Base-by-base conservation (phyloP, 2,888 invertebrate genomes). In the Xestobium rufovillosum region DNA sequence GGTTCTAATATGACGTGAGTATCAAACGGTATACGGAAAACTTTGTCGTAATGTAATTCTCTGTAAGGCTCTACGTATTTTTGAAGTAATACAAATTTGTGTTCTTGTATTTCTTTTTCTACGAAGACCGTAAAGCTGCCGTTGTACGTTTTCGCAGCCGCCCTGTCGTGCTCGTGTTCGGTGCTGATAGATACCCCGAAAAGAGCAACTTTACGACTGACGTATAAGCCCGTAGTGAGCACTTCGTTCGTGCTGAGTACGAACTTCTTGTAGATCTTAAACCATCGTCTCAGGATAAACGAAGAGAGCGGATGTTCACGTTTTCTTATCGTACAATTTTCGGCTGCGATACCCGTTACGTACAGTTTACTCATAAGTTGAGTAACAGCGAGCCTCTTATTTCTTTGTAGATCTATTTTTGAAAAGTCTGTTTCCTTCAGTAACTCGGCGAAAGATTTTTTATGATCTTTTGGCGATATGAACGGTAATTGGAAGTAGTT, bases 401-500 rank as follows among this genome's bases (percentile, higher is more conserved):
- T n/a, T n/a, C n/a, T n/a, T n/a, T n/a, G n/a, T n/a, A n/a, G n/a
- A n/a, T n/a, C n/a, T n/a, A n/a, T n/a, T n/a, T n/a, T n/a, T n/a
- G n/a, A n/a, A n/a, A n/a, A n/a, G n/a, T n/a, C n/a, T n/a, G n/a
- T n/a, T n/a, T n/a, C n/a, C n/a, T n/a, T n/a, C n/a, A n/a, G n/a
- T n/a, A n/a, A n/a, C n/a, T n/a, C n/a, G n/a, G n/a, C n/a, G n/a
- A n/a, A n/a, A n/a, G n/a, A n/a, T n/a, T n/a, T n/a, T n/a, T n/a
- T n/a, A n/a, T n/a, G n/a, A n/a, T n/a, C n/a, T n/a, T n/a, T n/a
- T n/a, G n/a, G n/a, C n/a, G n/a, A n/a, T n/a, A n/a, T n/a, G n/a
- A n/a, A n/a, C n/a, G n/a, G n/a, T n/a, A 19, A 19, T 8, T 74
- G 62, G 39, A 76, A 56, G 34, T 68, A 55, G 39, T 65, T 55